phyloP scores from a whole-genome alignment of 2,113 vertebrate genomes.

The Rhinogobius similis region DNA sequence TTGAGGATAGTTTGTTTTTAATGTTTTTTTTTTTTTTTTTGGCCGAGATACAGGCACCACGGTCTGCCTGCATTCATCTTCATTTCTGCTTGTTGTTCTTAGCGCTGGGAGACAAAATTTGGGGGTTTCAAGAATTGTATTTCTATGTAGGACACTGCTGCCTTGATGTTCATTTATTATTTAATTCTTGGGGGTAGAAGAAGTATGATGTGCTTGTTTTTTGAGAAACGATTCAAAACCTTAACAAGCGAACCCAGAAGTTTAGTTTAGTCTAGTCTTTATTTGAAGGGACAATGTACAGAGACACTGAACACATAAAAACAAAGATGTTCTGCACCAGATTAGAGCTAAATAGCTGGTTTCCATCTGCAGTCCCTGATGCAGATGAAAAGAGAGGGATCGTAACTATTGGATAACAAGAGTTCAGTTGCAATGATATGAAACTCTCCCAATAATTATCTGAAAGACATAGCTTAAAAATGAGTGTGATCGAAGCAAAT shows the following conservation, averaged over 20 bases:
- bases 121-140: constrained; percentile 41
- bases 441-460: too few species aligned
- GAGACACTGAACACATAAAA: too few species aligned
- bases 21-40: background rate
- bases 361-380: too few species aligned
- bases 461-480: too few species aligned
- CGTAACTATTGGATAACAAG: too few species aligned
- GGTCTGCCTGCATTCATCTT: constrained; percentile 35
- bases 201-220: constrained; percentile 4
- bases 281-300: too few species aligned
- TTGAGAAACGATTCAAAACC: constrained; percentile 63
- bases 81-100: constrained; percentile 50
- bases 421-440: too few species aligned
- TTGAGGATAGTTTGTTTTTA: constrained; percentile 10
- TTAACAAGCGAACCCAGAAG: constrained; percentile 44
- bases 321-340: too few species aligned
- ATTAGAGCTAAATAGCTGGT: too few species aligned
- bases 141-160: constrained; percentile 64
- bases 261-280: too few species aligned
- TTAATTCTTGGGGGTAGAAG: background rate
- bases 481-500: too few species aligned
- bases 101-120: constrained; percentile 44
- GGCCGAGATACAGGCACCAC: background rate
- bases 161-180: constrained; percentile 46
- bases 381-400: too few species aligned